Evolutionary conservation across 2,888 invertebrate genomes (phyloP).

Genomic region (Drosophila stalkeri): DNA sequence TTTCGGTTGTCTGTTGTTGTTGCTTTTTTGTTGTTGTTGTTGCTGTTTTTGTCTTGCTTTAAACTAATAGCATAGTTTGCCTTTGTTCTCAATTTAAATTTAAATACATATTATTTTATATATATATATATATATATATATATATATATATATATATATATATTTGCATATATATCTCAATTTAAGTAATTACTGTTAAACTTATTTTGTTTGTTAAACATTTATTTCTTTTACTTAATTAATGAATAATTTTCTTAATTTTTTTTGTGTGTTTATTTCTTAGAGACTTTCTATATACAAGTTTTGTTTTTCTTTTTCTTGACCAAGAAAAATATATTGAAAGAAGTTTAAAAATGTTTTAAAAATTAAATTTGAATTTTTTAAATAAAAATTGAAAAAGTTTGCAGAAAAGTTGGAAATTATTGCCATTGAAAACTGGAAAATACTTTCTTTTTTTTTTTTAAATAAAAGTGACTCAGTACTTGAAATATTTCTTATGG

Average conservation of each 20-base stretch:
- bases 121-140: conserved; percentile 8
- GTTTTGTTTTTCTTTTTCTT: conserved; percentile 20
- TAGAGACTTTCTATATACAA: conserved; percentile 69
- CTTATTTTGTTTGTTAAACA: conserved; percentile 55
- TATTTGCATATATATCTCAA: conserved; percentile 48
- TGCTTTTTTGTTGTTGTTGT: conserved; percentile 27
- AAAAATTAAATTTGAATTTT: background rate
- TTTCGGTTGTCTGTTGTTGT: conserved; percentile 30
- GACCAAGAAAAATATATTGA: conserved; percentile 1
- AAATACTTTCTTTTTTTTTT: background rate
- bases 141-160: conserved; percentile 35
- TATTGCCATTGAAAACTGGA: background rate
- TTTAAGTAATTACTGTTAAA: conserved; percentile 67
- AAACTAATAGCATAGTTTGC: conserved; percentile 68
- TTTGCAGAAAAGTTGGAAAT: background rate
- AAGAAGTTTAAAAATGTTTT: background rate
- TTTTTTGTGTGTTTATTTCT: conserved; percentile 35
- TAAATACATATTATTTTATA: conserved; percentile 53
- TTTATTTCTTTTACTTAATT: conserved; percentile 62
- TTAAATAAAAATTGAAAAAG: background rate
- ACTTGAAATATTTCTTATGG: background rate
- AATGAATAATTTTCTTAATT: conserved; percentile 37
- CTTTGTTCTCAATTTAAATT: conserved; percentile 59
- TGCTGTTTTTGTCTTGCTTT: conserved; percentile 38
- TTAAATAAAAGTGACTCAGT: conserved; percentile 4